Conservation (phyloP, 2,888 invertebrate genomes). For the Chrysomela aeneicollis region DNA sequence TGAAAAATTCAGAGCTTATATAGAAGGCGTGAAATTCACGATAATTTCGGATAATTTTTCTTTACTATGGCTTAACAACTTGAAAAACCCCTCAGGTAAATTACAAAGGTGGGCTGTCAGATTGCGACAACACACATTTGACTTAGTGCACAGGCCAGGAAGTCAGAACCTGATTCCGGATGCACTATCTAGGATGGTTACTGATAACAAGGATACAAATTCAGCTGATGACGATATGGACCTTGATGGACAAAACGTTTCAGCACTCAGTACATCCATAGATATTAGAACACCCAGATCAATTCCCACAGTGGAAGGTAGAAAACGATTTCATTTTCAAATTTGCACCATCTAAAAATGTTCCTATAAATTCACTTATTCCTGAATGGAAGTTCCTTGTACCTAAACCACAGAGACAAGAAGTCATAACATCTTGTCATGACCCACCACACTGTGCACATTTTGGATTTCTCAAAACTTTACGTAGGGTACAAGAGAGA, state of each 20-base stretch:
- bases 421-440: slow-evolving; percentile 35
- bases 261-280: too few species aligned
- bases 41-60: too few species aligned
- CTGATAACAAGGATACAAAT: too few species aligned
- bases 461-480: slow-evolving; percentile 41
- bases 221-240: too few species aligned
- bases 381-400: slow-evolving; percentile 42
- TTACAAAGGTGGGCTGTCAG: slow-evolving; percentile 39
- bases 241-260: too few species aligned
- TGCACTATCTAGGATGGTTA: too few species aligned
- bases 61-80: slow-evolving; percentile 40
- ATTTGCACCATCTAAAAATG: slow-evolving; percentile 21
- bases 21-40: slow-evolving; percentile 28
- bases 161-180: slow-evolving; percentile 19
- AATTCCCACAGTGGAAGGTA: slow-evolving; percentile 33
- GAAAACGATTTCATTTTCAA: too few species aligned
- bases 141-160: slow-evolving; percentile 39
- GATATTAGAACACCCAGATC: slow-evolving; percentile 20
- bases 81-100: slow-evolving; percentile 42
- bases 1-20: slow-evolving; percentile 37
- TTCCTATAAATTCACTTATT: slow-evolving; percentile 22
- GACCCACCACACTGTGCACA: slow-evolving; percentile 35
- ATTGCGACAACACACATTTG: slow-evolving; percentile 28
- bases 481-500: slow-evolving; percentile 29
- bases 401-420: slow-evolving; percentile 35